Evolutionary conservation across 2,797 vertebrate species (phyloP).

Genomic region (Megalops cyprinoides): DNA sequence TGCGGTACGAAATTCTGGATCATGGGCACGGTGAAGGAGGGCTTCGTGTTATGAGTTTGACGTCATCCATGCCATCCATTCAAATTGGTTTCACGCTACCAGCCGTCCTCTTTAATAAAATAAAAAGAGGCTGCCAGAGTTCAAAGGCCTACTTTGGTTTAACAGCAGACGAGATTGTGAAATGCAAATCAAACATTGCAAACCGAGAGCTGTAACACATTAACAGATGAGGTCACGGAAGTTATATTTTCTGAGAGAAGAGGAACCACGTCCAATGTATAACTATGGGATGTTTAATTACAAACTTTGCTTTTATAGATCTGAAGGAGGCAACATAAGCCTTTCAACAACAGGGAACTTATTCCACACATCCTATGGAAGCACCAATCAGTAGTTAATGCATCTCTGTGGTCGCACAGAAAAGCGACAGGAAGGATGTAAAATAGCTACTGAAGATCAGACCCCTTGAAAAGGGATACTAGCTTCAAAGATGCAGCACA

Average conservation of each 20-base stretch:
- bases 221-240: conserved; percentile 53
- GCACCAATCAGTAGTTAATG: conserved; percentile 51
- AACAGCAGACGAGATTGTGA: conserved; percentile 62
- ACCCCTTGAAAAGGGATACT: conserved; percentile 46
- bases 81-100: conserved; percentile 14
- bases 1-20: not conserved
- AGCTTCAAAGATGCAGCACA: conserved; percentile 50
- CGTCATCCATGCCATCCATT: not conserved
- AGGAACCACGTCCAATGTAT: conserved; percentile 2
- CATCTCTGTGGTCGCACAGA: conserved; percentile 52
- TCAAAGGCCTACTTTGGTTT: conserved; percentile 55
- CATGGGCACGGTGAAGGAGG: not conserved
- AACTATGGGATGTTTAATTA: conserved; percentile 57
- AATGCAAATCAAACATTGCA: conserved; percentile 56
- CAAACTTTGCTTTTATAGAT: conserved; percentile 59
- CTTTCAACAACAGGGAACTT: conserved; percentile 43
- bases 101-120: not conserved
- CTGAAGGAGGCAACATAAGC: conserved; percentile 40
- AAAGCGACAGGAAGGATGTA: conserved; percentile 58
- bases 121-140: conserved; percentile 32
- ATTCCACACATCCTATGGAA: conserved; percentile 41
- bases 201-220: conserved; percentile 62
- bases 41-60: conserved; percentile 19
- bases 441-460: conserved; percentile 52
- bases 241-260: conserved; percentile 42